phyloP scores from a whole-genome alignment of 2,888 invertebrate species.

The Onthophagus sagittarius region DNA sequence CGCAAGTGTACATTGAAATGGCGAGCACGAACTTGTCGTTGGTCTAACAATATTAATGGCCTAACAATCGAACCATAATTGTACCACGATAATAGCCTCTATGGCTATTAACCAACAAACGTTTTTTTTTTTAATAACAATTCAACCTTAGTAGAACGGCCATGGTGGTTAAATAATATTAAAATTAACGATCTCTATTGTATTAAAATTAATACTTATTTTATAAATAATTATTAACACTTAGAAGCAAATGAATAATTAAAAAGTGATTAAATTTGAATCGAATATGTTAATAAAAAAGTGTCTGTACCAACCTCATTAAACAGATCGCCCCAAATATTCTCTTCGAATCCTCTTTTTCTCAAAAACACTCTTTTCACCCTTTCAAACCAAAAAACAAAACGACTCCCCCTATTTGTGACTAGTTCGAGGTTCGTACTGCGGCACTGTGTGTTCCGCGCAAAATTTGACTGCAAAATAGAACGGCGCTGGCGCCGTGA shows the following conservation, averaged over 20 bases:
- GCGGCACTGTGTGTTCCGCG: conserved; percentile 4
- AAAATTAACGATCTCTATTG: neutral
- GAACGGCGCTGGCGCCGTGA: conserved; percentile 8
- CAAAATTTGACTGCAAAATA: conserved; percentile 7
- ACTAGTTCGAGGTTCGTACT: neutral
- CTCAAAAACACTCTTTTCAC: neutral
- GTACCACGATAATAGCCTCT: neutral
- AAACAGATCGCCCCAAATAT: neutral
- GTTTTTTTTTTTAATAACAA: neutral
- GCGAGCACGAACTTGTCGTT: neutral
- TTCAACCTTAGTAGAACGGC: neutral
- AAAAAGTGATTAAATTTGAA: neutral
- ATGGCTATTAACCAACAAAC: neutral
- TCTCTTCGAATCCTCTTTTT: neutral
- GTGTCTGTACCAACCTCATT: neutral
- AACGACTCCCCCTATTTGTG: neutral
- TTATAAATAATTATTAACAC: neutral
- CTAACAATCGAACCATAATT: neutral
- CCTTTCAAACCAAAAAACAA: neutral
- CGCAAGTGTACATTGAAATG: neutral
- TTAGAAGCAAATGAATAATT: neutral
- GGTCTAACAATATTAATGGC: neutral
- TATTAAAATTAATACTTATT: too few relatives aligned
- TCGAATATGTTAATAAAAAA: too few relatives aligned
- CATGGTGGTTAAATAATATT: neutral